These are phyloP conservation scores for Sphaerophoria rueppellii DNA, from an alignment of 2,888 invertebrate genomes.

Conservation along the genomic window DNA sequence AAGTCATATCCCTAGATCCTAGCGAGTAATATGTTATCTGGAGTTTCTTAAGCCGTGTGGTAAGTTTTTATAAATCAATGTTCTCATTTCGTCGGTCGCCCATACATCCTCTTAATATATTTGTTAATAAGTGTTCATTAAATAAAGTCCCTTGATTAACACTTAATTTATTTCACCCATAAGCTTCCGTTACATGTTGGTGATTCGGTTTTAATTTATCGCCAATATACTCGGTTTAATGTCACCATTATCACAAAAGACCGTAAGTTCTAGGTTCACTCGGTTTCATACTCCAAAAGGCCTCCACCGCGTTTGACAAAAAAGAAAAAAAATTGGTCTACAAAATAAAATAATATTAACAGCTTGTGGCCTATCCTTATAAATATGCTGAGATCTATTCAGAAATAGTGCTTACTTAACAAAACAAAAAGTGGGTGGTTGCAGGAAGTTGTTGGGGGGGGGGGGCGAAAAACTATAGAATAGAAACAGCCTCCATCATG, in stretches of 20 bases:
- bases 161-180: slow-evolving; percentile 45
- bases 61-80: slow-evolving; percentile 16
- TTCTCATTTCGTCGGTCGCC: slow-evolving; percentile 18
- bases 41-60: slow-evolving; percentile 7
- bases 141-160: slow-evolving; percentile 42
- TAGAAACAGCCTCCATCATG: slow-evolving; percentile 26
- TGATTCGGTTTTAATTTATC: slow-evolving; percentile 47
- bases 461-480: not conserved
- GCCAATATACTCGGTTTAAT: slow-evolving; percentile 45
- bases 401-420: not conserved
- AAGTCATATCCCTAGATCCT: not conserved
- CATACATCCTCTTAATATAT: slow-evolving; percentile 25
- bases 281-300: not conserved
- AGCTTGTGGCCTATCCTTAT: slow-evolving; percentile 15
- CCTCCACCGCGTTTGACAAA: no score
- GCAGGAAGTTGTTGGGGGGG: not conserved
- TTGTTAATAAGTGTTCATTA: slow-evolving; percentile 43
- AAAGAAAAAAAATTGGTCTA: slow-evolving; percentile 26
- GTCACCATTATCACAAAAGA: slow-evolving; percentile 38
- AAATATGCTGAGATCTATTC: slow-evolving; percentile 22
- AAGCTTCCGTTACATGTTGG: slow-evolving; percentile 38
- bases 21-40: not conserved
- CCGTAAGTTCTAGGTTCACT: not conserved
- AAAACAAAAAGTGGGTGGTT: not conserved
- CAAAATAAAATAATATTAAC: slow-evolving; percentile 13